Conservation (phyloP, 2,888 invertebrate species). For the Vanessa cardui region DNA sequence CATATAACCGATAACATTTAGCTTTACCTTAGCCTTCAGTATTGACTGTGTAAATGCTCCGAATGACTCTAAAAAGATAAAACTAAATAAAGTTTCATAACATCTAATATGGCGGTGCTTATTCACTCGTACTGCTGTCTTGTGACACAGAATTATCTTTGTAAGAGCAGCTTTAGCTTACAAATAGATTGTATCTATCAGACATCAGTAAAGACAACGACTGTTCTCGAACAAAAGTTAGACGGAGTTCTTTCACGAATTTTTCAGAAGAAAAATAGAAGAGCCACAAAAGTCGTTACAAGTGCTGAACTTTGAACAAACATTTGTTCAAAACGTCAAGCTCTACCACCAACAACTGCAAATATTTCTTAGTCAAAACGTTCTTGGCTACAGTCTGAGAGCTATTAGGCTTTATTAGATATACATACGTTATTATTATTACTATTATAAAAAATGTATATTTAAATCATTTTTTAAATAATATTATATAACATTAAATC, state of each 20-base stretch:
- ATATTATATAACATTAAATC: too few species aligned
- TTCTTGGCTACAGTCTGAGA: background rate
- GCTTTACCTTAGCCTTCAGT: too few species aligned
- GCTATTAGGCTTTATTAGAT: background rate
- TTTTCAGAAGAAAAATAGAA: constrained; percentile 5
- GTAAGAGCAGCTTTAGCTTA: background rate
- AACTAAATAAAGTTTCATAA: background rate
- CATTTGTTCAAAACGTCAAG: constrained; percentile 12
- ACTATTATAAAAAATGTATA: too few species aligned
- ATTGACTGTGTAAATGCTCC: too few species aligned
- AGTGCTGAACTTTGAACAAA: constrained; percentile 12
- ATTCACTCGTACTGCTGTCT: background rate
- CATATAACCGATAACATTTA: too few species aligned
- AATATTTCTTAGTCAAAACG: constrained; percentile 10
- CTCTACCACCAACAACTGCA: constrained; percentile 8
- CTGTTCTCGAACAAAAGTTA: constrained; percentile 1
- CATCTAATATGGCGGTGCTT: background rate
- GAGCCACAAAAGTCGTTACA: constrained; percentile 7
- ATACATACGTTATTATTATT: too few species aligned
- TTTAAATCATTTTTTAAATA: too few species aligned
- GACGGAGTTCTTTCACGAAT: background rate
- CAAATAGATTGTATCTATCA: background rate
- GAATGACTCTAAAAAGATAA: too few species aligned
- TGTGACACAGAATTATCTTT: background rate
- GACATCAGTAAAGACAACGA: background rate